Percentiles rank a stretch among this genome's conserved stretches.
Conservation (phyloP, 2,888 invertebrate species). For the Diarsia brunnea region DNA sequence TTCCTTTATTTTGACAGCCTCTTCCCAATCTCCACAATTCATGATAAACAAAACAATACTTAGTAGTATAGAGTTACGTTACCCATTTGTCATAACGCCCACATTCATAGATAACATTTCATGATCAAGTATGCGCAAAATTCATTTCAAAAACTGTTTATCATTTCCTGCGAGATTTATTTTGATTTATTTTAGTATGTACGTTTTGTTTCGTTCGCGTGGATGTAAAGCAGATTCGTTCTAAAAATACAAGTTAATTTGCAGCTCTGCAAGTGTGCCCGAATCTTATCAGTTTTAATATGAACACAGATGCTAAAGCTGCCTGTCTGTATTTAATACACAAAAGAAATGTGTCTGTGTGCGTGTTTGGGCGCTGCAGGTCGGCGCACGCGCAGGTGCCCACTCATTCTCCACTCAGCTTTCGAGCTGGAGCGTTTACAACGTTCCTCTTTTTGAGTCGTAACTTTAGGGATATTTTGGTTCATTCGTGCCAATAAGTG, state of each 20-base stretch:
- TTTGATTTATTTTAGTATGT: conserved; percentile 4
- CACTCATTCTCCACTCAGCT: conserved; percentile 56
- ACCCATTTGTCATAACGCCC: not conserved
- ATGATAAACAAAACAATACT: not conserved
- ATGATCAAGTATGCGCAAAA: not conserved
- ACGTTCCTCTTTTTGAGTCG: conserved; percentile 21
- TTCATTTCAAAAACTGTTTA: not conserved
- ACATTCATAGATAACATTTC: conserved; percentile 8
- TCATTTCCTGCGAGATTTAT: conserved; percentile 21
- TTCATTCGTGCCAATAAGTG: conserved; percentile 9
- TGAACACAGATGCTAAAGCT: conserved; percentile 22
- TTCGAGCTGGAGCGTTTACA: conserved; percentile 43
- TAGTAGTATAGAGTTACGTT: not conserved
- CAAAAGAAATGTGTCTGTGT: conserved; percentile 40
- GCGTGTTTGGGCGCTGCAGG: conserved; percentile 58
- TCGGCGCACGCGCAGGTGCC: conserved; percentile 62
- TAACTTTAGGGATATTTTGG: conserved; percentile 32
- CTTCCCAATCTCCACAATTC: not conserved
- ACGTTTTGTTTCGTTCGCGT: conserved; percentile 24
- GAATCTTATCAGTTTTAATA: conserved; percentile 50
- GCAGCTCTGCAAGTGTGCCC: conserved; percentile 33
- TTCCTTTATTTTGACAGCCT: not conserved
- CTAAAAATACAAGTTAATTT: conserved; percentile 49
- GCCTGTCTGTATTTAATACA: conserved; percentile 7
- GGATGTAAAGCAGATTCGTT: conserved; percentile 48